Conservation (phyloP, 2,113 vertebrate species). For the Elephas maximus region DNA sequence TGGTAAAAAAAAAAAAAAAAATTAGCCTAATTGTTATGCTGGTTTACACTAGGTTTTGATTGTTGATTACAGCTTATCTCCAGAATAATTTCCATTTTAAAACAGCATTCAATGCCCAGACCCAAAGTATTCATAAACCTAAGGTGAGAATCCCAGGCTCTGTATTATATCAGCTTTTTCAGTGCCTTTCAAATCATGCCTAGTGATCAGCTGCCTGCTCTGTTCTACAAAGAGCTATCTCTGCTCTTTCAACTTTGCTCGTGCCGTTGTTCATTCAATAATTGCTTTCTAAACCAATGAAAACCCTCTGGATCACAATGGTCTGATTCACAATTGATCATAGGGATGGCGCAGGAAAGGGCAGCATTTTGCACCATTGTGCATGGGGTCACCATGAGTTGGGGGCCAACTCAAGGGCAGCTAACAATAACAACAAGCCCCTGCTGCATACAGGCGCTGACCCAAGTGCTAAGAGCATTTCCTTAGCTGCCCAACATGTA, state of each 20-base stretch:
- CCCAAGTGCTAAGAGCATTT: neutral
- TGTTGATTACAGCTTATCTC: neutral
- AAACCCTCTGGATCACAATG: neutral
- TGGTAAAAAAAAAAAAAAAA: neutral
- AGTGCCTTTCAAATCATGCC: neutral
- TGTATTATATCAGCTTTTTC: neutral
- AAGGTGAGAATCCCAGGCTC: neutral
- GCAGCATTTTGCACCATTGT: neutral
- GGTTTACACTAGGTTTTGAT: neutral
- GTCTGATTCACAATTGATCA: neutral
- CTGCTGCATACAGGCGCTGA: neutral
- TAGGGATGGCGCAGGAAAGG: neutral
- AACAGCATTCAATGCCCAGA: neutral
- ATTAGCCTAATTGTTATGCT: neutral
- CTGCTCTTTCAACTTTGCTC: neutral
- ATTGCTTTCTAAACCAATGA: neutral
- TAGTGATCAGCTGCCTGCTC: neutral
- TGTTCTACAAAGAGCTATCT: neutral
- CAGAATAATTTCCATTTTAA: slow-evolving; percentile 40
- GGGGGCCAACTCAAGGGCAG: neutral
- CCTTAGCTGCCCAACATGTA: neutral
- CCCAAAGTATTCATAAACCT: neutral
- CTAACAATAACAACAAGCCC: neutral
- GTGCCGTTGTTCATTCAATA: neutral
- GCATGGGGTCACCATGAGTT: neutral